Evolutionary conservation across 2,888 invertebrate genomes (phyloP), one percentile per base, ranked within the genome.

Genomic region (Latheticus oryzae): DNA sequence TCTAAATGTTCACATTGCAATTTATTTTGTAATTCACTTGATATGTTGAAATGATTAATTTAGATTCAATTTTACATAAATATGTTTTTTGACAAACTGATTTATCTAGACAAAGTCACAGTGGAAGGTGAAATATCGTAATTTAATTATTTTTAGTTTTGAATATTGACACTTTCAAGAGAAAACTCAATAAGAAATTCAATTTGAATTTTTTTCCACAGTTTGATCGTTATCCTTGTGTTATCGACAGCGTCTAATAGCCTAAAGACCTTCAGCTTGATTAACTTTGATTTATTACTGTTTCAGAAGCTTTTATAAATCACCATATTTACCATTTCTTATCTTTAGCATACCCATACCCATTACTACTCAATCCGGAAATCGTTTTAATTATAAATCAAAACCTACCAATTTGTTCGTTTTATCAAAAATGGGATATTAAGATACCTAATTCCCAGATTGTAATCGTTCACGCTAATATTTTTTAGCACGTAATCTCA

Each of bases 401-500:
- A 30, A 37, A 8, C 11, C 19, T 28, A 16, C 47, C 12, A 47
- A 47, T 33, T 35, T 21, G 28, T 12, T 37, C 13, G 2, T 37
- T 21, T 21, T n/a, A 12, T 21, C 37, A 21, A 19, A 37, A 37
- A 21, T 21, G 17, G 8, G 37, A 19, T 37, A 37, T 8, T n/a
- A 33, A 35, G 33, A 47, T 30, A 47, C 23, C 13, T 38, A 15
- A 15, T 47, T 23, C 33, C n/a, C 1, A 11, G 33, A 35, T 35
- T n/a, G 9, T 30, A 30, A 51, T 51, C 51, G 19, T 38, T 30
- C 51, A 51, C 51, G 51, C 32, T 54, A 45, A 12, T 12, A 17
- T 45, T 53, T 9, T 45, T 37, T 35, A 28, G 15, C 53, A 54
- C 53, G 53, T 54, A 54, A 54, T 54, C 53, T 43, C 23, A 16